Evolutionary conservation across 2,888 invertebrate species (phyloP), one percentile per base, ranked within the genome.

Genomic region (Kryphioiulus occultus): DNA sequence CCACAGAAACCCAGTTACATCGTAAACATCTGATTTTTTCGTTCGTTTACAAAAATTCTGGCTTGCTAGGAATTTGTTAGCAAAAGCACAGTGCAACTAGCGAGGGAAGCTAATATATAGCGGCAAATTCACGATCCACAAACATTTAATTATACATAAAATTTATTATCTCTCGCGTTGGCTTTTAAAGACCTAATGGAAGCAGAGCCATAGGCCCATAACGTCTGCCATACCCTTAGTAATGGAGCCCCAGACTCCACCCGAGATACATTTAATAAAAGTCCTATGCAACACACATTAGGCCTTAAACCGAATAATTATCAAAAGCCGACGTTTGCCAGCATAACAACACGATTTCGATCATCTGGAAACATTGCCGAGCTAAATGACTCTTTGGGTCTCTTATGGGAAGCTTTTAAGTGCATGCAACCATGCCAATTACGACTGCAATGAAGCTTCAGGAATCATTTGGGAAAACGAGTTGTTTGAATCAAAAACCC

Each of bases 51-150:
- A n/a, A n/a, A n/a, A n/a, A n/a, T n/a, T n/a, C n/a, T n/a, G n/a
- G 22, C 59, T 59, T 59, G 22, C n/a, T 59, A 59, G 22, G 59
- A 22, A 59, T 59, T 9, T 59, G 59, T 59, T 59, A 59, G n/a
- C n/a, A 59, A 59, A 59, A 59, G 59, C n/a, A n/a, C 59, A 59
- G 9, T 22, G 59, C 59, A 59, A 59, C 59, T 59, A n/a, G 22
- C 59, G 59, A 59, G 59, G 59, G 59, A 59, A 59, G 59, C 59
- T 59, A 59, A 59, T n/a, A n/a, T 59, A 59, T 59, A 59, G 59
- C 59, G 22, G 22, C 59, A 59, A 59, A 59, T 59, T 59, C 59
- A 59, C 59, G 22, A 59, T 59, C 59, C 59, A 59, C 59, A 59
- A 59, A 59, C 59, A 59, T 59, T 59, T 59, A 59, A 59, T 59